Conservation (phyloP, 2,888 invertebrate species). For the Strigamia crassipes region DNA sequence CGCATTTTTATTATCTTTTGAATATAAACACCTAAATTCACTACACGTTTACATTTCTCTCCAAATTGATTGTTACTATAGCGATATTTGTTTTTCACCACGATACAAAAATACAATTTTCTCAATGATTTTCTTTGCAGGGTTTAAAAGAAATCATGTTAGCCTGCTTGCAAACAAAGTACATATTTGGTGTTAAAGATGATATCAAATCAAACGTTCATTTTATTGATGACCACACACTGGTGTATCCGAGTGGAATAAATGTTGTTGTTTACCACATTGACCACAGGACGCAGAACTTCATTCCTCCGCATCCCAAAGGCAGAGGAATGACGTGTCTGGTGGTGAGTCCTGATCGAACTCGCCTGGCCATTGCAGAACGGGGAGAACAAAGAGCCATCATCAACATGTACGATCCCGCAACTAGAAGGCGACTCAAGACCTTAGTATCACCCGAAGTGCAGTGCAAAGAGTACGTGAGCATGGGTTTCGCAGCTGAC, state of each 20-base stretch:
- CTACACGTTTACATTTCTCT: no score
- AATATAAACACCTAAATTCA: no score
- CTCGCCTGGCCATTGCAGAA: constrained; percentile 37
- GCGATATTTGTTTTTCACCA: no score
- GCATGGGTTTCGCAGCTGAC: constrained; percentile 78
- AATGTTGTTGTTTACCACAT: constrained; percentile 61
- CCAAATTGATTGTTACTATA: no score
- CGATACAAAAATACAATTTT: no score
- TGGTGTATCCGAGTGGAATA: constrained; percentile 61
- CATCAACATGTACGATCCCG: constrained; percentile 61
- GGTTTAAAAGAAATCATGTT: constrained; percentile 55
- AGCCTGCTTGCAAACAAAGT: constrained; percentile 57
- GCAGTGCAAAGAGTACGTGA: constrained; percentile 68
- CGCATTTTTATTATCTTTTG: no score
- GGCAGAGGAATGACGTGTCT: constrained; percentile 60
- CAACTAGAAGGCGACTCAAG: constrained; percentile 59
- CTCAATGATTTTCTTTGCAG: no score
- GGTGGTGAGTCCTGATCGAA: constrained; percentile 57
- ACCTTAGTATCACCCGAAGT: constrained; percentile 59
- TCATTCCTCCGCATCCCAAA: constrained; percentile 61
- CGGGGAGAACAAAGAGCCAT: constrained; percentile 53
- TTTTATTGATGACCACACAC: constrained; percentile 59
- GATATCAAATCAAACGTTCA: constrained; percentile 58
- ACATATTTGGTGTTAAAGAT: constrained; percentile 59
- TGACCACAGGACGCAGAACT: constrained; percentile 58